These are phyloP conservation scores for Caenorhabditis tropicalis DNA, from an alignment of 1,140 invertebrate species.

Conservation along the genomic window DNA sequence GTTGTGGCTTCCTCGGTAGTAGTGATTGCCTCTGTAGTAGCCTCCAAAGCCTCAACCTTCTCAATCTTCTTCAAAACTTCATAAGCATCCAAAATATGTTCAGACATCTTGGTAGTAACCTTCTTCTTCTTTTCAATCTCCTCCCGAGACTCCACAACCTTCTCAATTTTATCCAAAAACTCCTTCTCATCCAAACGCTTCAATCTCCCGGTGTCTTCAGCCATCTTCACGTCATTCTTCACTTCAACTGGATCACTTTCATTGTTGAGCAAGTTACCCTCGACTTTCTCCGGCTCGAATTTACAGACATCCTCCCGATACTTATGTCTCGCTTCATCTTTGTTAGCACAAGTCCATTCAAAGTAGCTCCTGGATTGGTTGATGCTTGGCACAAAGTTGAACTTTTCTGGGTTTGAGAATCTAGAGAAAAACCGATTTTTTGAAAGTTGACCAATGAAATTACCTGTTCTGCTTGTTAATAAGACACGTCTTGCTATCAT, in stretches of 20 bases:
- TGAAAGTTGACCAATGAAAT: neutral
- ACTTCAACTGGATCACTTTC: conserved; percentile 34
- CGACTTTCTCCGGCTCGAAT: neutral
- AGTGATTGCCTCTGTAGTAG: neutral
- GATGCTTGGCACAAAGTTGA: conserved; percentile 61
- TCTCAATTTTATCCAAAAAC: neutral
- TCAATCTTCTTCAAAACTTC: conserved; percentile 17
- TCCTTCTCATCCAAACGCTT: conserved; percentile 23
- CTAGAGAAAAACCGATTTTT: conserved; percentile 45
- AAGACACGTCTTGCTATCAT: conserved; percentile 66
- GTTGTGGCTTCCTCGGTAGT: conserved; percentile 35
- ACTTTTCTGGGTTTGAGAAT: conserved; percentile 65
- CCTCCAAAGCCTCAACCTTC: neutral
- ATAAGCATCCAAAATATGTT: conserved; percentile 27
- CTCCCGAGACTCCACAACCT: conserved; percentile 7
- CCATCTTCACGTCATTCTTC: conserved; percentile 2
- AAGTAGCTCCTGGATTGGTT: conserved; percentile 64
- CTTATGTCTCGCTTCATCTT: conserved; percentile 25
- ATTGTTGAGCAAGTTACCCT: conserved; percentile 38
- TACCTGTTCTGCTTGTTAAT: conserved; percentile 69
- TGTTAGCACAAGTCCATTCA: conserved; percentile 63
- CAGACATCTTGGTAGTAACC: neutral
- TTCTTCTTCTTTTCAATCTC: neutral
- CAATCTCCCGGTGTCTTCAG: neutral
- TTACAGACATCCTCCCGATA: conserved; percentile 36